Conservation (phyloP, 2,888 invertebrate species). For the Tenthredo notha region DNA sequence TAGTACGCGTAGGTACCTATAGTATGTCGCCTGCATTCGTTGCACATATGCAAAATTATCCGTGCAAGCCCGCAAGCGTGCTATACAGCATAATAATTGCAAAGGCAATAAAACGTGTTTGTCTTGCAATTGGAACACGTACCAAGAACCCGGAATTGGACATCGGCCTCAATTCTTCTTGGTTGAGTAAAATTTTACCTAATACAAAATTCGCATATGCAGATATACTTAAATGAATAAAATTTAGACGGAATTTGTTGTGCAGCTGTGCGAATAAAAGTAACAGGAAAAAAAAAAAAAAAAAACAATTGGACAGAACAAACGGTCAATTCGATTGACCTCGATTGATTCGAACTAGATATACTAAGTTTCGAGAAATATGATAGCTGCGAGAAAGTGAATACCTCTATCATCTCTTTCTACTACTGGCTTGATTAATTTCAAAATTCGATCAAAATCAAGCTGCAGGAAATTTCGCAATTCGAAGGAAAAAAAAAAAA, state of each 20-base stretch:
- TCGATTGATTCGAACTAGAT: neutral
- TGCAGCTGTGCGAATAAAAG: neutral
- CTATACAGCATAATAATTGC: slow-evolving; percentile 51
- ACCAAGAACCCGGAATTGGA: slow-evolving; percentile 72
- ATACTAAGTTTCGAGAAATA: neutral
- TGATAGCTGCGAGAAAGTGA: neutral
- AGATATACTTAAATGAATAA: neutral
- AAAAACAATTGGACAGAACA: neutral
- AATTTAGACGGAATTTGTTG: neutral
- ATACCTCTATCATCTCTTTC: neutral
- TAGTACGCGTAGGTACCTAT: neutral
- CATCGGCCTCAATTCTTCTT: slow-evolving; percentile 70
- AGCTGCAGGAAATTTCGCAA: neutral
- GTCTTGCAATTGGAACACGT: slow-evolving; percentile 71
- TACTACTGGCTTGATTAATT: neutral
- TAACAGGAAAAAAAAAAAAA: neutral
- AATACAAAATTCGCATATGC: neutral
- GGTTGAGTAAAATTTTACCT: neutral
- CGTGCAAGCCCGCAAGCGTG: slow-evolving; percentile 2
- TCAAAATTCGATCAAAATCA: neutral
- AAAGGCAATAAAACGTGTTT: slow-evolving; percentile 58
- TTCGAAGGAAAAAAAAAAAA: neutral
- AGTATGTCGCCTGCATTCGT: slow-evolving; percentile 17
- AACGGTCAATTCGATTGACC: neutral
- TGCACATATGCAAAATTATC: neutral